phyloP scores from a whole-genome alignment of 1,140 invertebrate genomes.

The Leptoteleia sp. region DNA sequence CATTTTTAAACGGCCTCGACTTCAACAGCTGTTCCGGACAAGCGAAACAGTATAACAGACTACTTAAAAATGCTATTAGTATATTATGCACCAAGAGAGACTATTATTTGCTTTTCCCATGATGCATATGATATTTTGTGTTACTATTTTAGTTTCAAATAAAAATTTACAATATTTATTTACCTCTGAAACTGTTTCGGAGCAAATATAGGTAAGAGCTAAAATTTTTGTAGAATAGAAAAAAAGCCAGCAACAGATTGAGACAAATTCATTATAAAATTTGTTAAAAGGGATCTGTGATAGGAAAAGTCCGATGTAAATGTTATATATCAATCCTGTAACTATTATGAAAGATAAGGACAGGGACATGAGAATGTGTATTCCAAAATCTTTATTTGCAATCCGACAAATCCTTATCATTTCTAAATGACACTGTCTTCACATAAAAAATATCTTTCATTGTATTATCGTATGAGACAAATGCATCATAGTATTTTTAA shows the following conservation, averaged over 20 bases:
- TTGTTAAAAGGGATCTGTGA: background rate
- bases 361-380: conserved; percentile 34
- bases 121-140: too few species aligned
- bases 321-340: conserved; percentile 43
- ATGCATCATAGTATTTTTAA: too few species aligned
- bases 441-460: background rate
- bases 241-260: conserved; percentile 42
- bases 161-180: conserved; percentile 1
- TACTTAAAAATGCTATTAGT: too few species aligned
- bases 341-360: conserved; percentile 46
- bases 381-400: conserved; percentile 31
- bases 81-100: too few species aligned
- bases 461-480: background rate
- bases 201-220: conserved; percentile 29
- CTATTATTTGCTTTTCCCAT: too few species aligned
- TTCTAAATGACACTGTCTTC: conserved; percentile 28
- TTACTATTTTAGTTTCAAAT: too few species aligned
- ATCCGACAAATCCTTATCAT: conserved; percentile 33
- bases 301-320: conserved; percentile 48
- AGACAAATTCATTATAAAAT: conserved; percentile 40
- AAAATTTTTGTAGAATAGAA: conserved; percentile 40
- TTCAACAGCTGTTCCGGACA: too few species aligned
- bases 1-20: too few species aligned
- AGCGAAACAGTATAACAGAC: too few species aligned
- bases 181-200: conserved; percentile 30